Percentiles rank a stretch among this genome's conserved stretches.
Evolutionary conservation across 2,113 vertebrate genomes (phyloP).

Genomic region (Calypte anna): DNA sequence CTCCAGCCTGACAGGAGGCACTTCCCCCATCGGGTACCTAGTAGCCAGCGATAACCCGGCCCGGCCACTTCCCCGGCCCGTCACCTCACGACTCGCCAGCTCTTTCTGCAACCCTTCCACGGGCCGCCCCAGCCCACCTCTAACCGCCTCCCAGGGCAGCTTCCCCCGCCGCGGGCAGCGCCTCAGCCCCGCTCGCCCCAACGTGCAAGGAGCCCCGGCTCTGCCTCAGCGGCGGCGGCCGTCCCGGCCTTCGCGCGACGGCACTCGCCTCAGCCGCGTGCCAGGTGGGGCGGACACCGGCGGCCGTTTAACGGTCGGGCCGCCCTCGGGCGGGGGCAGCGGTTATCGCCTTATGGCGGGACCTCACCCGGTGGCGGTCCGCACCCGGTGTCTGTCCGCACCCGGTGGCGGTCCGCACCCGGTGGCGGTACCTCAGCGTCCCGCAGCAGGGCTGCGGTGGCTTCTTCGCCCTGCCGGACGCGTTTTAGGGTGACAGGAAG

Average conservation of each 20-base stretch:
- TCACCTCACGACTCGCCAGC: neutral
- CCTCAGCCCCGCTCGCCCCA: neutral
- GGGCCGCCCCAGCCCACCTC: neutral
- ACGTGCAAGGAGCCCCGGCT: neutral
- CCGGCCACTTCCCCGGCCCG: neutral
- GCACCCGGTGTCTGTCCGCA: too few species aligned
- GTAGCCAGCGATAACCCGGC: too few species aligned
- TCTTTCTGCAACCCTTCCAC: neutral
- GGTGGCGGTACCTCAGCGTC: too few species aligned
- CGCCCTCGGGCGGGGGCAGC: too few species aligned
- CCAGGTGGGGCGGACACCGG: too few species aligned
- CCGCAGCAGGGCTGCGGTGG: fast-evolving
- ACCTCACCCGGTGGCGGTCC: too few species aligned
- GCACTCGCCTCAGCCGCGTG: neutral
- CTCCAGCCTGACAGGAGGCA: neutral
- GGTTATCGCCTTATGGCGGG: fast-evolving
- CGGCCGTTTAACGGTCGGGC: neutral
- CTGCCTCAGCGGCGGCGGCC: neutral
- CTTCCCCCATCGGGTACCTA: neutral
- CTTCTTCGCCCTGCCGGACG: too few species aligned
- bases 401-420: too few species aligned
- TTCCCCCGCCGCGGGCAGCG: neutral
- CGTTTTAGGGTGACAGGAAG: fast-evolving
- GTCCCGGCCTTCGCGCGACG: neutral
- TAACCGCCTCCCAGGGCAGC: neutral